Evolutionary conservation across 1,140 invertebrate genomes (phyloP).

Genomic region (Papilio helenus): DNA sequence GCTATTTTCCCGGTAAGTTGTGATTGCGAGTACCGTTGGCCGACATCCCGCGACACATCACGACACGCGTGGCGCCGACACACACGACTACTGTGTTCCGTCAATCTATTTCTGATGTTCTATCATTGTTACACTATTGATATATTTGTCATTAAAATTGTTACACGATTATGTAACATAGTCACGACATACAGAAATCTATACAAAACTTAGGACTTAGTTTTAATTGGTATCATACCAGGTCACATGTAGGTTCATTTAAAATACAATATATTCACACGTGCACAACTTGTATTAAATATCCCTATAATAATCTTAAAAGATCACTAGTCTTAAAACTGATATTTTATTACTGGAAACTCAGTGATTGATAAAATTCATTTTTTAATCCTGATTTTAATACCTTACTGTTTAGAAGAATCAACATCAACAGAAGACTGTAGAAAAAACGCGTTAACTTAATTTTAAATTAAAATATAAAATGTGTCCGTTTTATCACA

Average conservation of each 20-base stretch:
- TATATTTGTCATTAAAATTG: constrained; percentile 14
- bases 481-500: not conserved
- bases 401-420: too few species aligned
- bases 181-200: not conserved
- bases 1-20: constrained; percentile 71
- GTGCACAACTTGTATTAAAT: too few species aligned
- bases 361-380: too few species aligned
- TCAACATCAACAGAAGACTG: too few species aligned
- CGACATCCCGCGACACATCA: constrained; percentile 53
- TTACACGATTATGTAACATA: not conserved
- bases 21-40: constrained; percentile 71
- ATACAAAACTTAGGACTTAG: too few species aligned
- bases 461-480: not conserved
- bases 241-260: not conserved
- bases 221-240: too few species aligned
- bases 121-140: not conserved
- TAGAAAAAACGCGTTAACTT: not conserved
- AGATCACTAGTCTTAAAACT: too few species aligned
- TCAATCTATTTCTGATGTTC: constrained; percentile 16
- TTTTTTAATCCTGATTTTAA: too few species aligned
- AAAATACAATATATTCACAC: too few species aligned
- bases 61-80: constrained; percentile 30
- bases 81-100: constrained; percentile 32
- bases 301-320: too few species aligned
- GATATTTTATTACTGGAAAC: too few species aligned